Conservation (phyloP, 2,888 invertebrate genomes). For the Chaitophorus viminalis region DNA sequence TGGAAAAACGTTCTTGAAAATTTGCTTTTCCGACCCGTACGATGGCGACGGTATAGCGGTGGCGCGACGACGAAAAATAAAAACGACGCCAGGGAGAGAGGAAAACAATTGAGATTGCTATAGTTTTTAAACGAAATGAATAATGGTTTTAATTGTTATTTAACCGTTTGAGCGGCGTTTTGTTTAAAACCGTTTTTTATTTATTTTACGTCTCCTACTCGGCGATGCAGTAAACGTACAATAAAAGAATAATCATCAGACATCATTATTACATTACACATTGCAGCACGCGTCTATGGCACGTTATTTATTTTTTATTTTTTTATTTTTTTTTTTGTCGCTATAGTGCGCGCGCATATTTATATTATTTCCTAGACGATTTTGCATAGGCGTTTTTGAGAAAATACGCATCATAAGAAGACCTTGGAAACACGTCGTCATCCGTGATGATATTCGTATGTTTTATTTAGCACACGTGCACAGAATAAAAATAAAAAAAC, state of each 20-base stretch:
- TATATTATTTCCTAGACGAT: not conserved
- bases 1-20: not conserved
- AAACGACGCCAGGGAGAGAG: not conserved
- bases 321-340: not conserved
- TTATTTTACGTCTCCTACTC: conserved; percentile 31
- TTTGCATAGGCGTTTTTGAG: conserved; percentile 41
- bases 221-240: conserved; percentile 7
- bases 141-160: conserved; percentile 42
- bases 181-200: conserved; percentile 25
- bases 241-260: conserved; percentile 23
- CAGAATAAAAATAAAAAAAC: not conserved
- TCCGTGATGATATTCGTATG: not conserved
- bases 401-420: not conserved
- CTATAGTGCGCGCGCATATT: not conserved
- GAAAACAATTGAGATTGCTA: conserved; percentile 29
- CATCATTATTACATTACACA: not conserved
- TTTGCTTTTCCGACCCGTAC: not conserved
- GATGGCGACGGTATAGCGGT: not conserved
- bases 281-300: not conserved
- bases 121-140: conserved; percentile 31
- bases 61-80: not conserved
- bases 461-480: not conserved
- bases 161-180: conserved; percentile 11
- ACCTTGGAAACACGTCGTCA: not conserved
- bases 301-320: not conserved